phyloP scores from a whole-genome alignment of 2,888 invertebrate species.

The Hymenopus coronatus region DNA sequence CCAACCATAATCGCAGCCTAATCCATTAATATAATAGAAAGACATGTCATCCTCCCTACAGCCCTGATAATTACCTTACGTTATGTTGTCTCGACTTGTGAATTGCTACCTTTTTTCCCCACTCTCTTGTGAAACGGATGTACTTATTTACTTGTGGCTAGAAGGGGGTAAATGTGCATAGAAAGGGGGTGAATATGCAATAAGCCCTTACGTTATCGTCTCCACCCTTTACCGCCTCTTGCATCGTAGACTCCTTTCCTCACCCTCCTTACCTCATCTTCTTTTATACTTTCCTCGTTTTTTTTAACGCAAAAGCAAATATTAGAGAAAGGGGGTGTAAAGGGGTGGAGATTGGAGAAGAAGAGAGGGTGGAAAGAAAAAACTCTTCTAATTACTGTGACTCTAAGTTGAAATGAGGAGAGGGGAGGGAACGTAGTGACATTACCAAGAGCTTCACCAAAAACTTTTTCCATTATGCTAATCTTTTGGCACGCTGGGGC shows the following conservation, averaged over 20 bases:
- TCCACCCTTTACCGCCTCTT: constrained; percentile 1
- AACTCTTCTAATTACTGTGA: constrained; percentile 34
- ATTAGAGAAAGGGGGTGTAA: constrained; percentile 14
- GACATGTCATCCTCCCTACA: too few species aligned
- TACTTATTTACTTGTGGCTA: background rate
- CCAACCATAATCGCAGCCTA: too few species aligned
- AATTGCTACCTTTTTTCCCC: background rate
- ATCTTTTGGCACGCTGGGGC: constrained; percentile 27
- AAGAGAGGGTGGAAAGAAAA: constrained; percentile 15
- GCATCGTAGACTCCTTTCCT: background rate
- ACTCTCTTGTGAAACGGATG: background rate
- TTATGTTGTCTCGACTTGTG: background rate
- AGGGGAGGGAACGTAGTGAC: constrained; percentile 24
- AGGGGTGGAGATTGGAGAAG: constrained; percentile 8
- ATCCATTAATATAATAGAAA: too few species aligned
- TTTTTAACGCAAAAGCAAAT: constrained; percentile 17
- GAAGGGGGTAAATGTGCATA: background rate
- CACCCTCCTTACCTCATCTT: background rate
- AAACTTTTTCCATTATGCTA: constrained; percentile 36
- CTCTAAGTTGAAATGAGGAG: constrained; percentile 29
- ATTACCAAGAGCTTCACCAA: constrained; percentile 25
- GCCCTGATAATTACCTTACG: background rate
- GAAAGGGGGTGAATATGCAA: constrained; percentile 24
- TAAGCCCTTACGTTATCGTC: constrained; percentile 23
- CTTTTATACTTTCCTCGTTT: background rate